These are phyloP conservation scores for Solen grandis DNA, from an alignment of 1,140 invertebrate species.

Conservation along the genomic window DNA sequence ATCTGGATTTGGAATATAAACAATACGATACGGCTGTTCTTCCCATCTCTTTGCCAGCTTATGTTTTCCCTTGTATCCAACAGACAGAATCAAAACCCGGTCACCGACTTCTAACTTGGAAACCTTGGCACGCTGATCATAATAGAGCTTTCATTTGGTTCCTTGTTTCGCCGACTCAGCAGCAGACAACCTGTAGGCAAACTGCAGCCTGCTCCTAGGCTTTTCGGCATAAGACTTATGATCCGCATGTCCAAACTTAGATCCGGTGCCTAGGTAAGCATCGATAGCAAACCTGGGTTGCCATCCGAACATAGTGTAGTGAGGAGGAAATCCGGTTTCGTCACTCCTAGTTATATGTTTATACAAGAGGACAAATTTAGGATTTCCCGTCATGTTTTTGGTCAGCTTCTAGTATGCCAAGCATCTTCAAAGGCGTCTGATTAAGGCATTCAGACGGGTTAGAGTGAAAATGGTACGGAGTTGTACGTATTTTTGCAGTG, in stretches of 20 bases:
- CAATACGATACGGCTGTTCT: neutral
- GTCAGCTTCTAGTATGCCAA: too few relatives aligned
- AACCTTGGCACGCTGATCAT: neutral
- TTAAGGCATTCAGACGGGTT: too few relatives aligned
- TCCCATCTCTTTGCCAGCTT: conserved; percentile 40
- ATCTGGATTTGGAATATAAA: neutral
- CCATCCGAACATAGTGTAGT: conserved; percentile 14
- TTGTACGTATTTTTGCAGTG: too few relatives aligned
- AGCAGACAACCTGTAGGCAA: neutral
- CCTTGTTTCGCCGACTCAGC: too few relatives aligned
- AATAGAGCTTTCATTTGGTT: neutral
- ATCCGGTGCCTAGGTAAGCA: conserved; percentile 17
- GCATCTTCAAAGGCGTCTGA: too few relatives aligned
- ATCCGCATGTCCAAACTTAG: neutral
- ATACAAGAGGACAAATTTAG: too few relatives aligned
- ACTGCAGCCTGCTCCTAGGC: neutral
- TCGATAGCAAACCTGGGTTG: conserved; percentile 30
- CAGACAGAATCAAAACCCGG: conserved; percentile 15
- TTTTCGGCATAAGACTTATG: neutral
- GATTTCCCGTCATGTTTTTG: too few relatives aligned
- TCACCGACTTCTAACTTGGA: conserved; percentile 6
- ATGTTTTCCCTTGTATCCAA: conserved; percentile 3
- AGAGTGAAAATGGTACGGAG: too few relatives aligned
- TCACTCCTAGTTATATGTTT: conserved; percentile 29
- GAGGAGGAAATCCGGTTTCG: conserved; percentile 13